Percentiles rank a stretch among this genome's conserved stretches.
Conservation (phyloP, 2,888 invertebrate genomes). For the Caenorhabditis imperialis region DNA sequence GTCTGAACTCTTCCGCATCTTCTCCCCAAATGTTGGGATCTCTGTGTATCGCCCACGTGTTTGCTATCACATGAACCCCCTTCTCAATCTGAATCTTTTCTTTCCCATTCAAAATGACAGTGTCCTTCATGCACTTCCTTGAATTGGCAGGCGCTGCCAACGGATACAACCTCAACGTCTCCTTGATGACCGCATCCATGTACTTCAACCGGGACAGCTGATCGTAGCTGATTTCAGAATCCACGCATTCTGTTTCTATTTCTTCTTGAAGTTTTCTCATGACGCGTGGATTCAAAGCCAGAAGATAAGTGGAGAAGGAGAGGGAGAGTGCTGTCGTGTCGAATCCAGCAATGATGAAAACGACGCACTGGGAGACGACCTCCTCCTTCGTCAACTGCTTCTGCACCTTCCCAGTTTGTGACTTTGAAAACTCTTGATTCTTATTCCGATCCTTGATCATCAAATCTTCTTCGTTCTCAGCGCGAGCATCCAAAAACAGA, state of each 20-base stretch:
- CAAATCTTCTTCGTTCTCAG: constrained; percentile 25
- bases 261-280: constrained; percentile 61
- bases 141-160: constrained; percentile 41
- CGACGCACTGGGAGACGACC: constrained; percentile 65
- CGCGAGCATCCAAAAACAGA: constrained; percentile 67
- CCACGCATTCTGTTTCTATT: constrained; percentile 62
- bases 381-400: constrained; percentile 66
- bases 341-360: constrained; percentile 79
- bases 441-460: constrained; percentile 64
- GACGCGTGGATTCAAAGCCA: constrained; percentile 79
- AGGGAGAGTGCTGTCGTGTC: constrained; percentile 81
- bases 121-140: constrained; percentile 44
- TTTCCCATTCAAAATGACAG: too few relatives aligned
- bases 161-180: constrained; percentile 58
- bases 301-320: constrained; percentile 79
- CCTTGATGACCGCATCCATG: constrained; percentile 58
- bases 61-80: constrained; percentile 48
- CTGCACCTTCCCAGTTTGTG: constrained; percentile 54
- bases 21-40: constrained; percentile 60
- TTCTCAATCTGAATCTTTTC: constrained; percentile 63
- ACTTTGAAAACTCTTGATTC: too few relatives aligned
- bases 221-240: constrained; percentile 38
- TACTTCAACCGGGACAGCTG: constrained; percentile 54
- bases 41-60: constrained; percentile 42
- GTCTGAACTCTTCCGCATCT: constrained; percentile 53